Evolutionary conservation across 1,140 invertebrate species (phyloP).

Genomic region (Euwallacea fornicatus): DNA sequence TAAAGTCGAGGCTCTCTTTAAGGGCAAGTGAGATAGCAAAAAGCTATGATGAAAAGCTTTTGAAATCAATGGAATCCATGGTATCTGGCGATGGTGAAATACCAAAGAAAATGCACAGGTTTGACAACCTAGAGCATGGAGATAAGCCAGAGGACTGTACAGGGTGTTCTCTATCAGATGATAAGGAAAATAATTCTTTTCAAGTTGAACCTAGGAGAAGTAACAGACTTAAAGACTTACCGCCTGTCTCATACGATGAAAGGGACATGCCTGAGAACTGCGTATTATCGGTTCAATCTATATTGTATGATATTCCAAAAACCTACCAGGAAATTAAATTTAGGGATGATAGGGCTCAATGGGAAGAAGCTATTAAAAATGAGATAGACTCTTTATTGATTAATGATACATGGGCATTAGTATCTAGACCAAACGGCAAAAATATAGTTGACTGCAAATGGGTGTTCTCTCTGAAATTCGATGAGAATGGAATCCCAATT

Average conservation of each 20-base stretch:
- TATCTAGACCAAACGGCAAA: slow-evolving; percentile 49
- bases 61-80: no score
- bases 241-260: slow-evolving; percentile 8
- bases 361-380: slow-evolving; percentile 50
- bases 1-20: slow-evolving; percentile 41
- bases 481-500: slow-evolving; percentile 47
- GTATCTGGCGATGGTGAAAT: no score
- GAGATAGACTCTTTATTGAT: slow-evolving; percentile 50
- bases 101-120: no score
- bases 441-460: slow-evolving; percentile 53
- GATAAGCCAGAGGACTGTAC: no score
- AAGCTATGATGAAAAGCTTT: no score
- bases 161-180: no score
- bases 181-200: no score
- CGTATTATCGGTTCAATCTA: background rate
- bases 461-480: slow-evolving; percentile 49
- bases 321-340: slow-evolving; percentile 44
- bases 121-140: no score
- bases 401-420: slow-evolving; percentile 54
- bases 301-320: slow-evolving; percentile 10
- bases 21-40: no score
- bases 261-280: background rate
- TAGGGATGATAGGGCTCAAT: slow-evolving; percentile 44
- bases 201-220: slow-evolving; percentile 18
- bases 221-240: slow-evolving; percentile 15